Percentiles rank a stretch among this genome's conserved stretches.
These are phyloP conservation scores for Callyntrura sp. DNA, from an alignment of 2,888 invertebrate genomes.

Conservation along the genomic window DNA sequence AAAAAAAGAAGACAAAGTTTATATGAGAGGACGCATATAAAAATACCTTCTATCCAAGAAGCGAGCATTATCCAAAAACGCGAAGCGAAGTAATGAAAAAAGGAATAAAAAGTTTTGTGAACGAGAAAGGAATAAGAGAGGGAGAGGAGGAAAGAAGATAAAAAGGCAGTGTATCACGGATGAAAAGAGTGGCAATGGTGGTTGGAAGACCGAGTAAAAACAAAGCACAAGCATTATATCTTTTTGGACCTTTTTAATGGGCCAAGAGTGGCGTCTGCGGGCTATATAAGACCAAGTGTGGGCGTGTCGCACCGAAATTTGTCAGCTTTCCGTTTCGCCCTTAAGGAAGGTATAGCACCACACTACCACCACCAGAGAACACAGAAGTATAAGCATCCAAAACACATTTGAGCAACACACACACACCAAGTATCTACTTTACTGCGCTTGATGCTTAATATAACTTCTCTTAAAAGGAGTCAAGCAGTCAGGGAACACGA, in stretches of 20 bases:
- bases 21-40: slow-evolving; percentile 22
- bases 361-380: slow-evolving; percentile 57
- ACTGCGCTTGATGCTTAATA: slow-evolving; percentile 52
- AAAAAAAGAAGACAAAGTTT: background rate
- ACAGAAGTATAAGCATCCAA: too few species aligned
- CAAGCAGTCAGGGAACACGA: slow-evolving; percentile 54
- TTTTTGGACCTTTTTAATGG: slow-evolving; percentile 84
- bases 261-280: slow-evolving; percentile 84
- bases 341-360: slow-evolving; percentile 82
- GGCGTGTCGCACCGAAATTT: slow-evolving; percentile 84
- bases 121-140: slow-evolving; percentile 72
- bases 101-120: slow-evolving; percentile 65
- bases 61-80: slow-evolving; percentile 25
- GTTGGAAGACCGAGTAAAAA: slow-evolving; percentile 82
- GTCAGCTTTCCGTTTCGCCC: slow-evolving; percentile 83
- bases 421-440: slow-evolving; percentile 50
- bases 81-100: slow-evolving; percentile 65
- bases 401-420: slow-evolving; percentile 20
- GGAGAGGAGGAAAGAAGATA: slow-evolving; percentile 71
- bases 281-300: slow-evolving; percentile 84
- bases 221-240: slow-evolving; percentile 82
- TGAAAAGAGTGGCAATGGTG: slow-evolving; percentile 81
- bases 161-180: slow-evolving; percentile 79
- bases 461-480: slow-evolving; percentile 56
- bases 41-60: slow-evolving; percentile 28